phyloP scores from a whole-genome alignment of 2,797 vertebrate species.

The Eremophila alpestris region DNA sequence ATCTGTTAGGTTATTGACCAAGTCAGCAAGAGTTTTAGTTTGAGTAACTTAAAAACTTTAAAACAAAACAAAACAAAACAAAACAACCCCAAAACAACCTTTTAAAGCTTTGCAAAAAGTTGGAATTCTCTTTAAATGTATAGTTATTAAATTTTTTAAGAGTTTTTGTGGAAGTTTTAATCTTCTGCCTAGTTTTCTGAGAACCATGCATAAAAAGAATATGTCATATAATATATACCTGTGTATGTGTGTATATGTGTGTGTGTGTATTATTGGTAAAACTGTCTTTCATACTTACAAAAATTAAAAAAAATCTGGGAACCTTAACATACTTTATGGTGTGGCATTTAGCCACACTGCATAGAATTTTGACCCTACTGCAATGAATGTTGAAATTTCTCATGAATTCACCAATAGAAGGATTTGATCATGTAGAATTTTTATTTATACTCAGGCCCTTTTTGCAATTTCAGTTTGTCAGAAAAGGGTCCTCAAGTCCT shows the following conservation, averaged over 20 bases:
- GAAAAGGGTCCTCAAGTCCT: not conserved
- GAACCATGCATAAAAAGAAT: not conserved
- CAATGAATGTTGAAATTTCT: not conserved
- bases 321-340: not conserved
- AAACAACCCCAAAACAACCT: not conserved
- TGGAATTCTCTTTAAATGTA: not conserved
- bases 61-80: not conserved
- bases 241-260: not conserved
- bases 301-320: not conserved
- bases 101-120: not conserved
- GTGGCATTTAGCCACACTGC: not conserved
- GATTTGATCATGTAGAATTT: not conserved
- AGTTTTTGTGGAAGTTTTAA: slow-evolving; percentile 30
- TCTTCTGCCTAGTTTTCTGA: slow-evolving; percentile 13
- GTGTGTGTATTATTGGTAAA: not conserved
- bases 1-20: not conserved
- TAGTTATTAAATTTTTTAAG: slow-evolving; percentile 7
- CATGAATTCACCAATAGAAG: not conserved
- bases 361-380: not conserved
- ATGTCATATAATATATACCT: not conserved
- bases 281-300: not conserved
- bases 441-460: not conserved
- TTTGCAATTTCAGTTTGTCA: not conserved
- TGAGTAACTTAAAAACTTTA: not conserved
- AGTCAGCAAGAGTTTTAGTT: not conserved